Conservation (phyloP, 2,888 invertebrate species). For the Bellardia pandia region DNA sequence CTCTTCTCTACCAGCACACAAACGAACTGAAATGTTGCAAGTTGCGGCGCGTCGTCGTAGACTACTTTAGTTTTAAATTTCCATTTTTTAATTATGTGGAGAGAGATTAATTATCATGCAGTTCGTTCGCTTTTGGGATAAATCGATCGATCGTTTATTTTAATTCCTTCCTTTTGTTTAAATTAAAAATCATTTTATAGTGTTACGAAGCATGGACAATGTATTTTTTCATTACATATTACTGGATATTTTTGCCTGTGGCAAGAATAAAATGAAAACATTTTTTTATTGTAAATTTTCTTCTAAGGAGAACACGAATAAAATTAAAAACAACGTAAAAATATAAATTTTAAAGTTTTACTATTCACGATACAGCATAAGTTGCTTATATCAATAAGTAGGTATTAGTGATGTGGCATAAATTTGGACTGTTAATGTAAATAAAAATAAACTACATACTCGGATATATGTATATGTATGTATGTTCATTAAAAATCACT, state of each 20-base stretch:
- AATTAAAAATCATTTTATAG: conserved; percentile 46
- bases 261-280: conserved; percentile 47
- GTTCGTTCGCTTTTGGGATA: background rate
- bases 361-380: background rate
- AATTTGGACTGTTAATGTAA: too few relatives aligned
- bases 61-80: conserved; percentile 55
- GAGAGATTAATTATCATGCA: conserved; percentile 58
- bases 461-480: too few relatives aligned
- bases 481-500: too few relatives aligned
- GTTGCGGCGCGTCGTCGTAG: conserved; percentile 56
- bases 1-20: conserved; percentile 94
- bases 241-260: conserved; percentile 51
- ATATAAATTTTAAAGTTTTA: background rate
- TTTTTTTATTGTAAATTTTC: conserved; percentile 46
- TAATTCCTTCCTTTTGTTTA: conserved; percentile 27
- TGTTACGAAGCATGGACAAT: conserved; percentile 28
- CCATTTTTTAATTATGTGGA: conserved; percentile 47
- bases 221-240: conserved; percentile 52
- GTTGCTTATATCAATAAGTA: too few relatives aligned
- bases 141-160: conserved; percentile 12
- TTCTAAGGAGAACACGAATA: conserved; percentile 39
- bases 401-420: background rate
- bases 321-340: background rate
- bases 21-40: conserved; percentile 69
- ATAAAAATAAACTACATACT: too few relatives aligned